Percentiles rank a stretch among this genome's conserved stretches.
These are phyloP conservation scores for Limnodromus scolopaceus DNA, from an alignment of 2,797 vertebrate species.

Conservation along the genomic window DNA sequence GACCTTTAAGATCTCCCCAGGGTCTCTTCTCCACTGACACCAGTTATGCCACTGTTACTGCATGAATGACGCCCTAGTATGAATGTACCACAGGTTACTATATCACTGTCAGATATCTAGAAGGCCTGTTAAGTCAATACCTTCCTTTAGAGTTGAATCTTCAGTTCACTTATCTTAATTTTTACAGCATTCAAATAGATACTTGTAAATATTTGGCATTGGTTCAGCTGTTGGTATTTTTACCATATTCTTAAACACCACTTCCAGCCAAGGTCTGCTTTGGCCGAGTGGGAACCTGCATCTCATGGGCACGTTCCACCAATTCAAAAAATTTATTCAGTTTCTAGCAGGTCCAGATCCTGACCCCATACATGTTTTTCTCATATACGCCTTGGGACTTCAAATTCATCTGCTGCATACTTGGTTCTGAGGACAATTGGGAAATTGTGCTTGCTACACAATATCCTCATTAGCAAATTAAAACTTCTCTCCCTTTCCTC, in stretches of 20 bases:
- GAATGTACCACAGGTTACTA: neutral
- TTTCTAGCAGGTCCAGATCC: neutral
- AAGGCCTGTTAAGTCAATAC: neutral
- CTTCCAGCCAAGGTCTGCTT: neutral
- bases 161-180: neutral
- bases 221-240: neutral
- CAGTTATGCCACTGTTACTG: neutral
- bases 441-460: neutral
- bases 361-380: neutral
- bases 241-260: neutral
- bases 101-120: neutral
- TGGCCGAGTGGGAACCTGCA: neutral
- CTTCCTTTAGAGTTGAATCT: neutral
- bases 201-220: neutral
- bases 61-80: neutral
- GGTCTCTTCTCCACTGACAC: neutral
- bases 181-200: neutral
- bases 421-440: neutral
- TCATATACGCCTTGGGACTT: neutral
- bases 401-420: neutral
- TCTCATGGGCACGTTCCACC: neutral
- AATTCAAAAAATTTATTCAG: neutral
- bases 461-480: neutral
- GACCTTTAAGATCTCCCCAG: neutral
- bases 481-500: neutral